Evolutionary conservation across 2,797 vertebrate species (phyloP).

Genomic region (Darevskia nairensis): DNA sequence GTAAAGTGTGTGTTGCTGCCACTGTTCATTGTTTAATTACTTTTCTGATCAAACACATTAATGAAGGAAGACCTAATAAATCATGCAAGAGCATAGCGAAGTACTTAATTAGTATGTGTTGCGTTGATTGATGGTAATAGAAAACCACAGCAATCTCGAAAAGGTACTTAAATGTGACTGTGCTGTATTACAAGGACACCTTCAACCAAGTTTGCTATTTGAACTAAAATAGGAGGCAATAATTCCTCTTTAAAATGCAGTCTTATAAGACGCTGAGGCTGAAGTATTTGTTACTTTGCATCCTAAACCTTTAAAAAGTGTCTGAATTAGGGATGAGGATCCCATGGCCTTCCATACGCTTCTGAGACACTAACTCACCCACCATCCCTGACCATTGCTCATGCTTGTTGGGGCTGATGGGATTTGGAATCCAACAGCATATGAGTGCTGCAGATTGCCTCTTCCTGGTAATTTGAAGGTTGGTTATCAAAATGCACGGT

Average conservation of each 20-base stretch:
- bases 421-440: background rate
- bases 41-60: constrained; percentile 81
- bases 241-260: constrained; percentile 3
- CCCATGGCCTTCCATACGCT: too few relatives aligned
- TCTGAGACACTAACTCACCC: too few relatives aligned
- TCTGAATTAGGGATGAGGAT: too few relatives aligned
- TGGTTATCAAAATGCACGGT: background rate
- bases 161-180: constrained; percentile 52
- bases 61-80: constrained; percentile 76
- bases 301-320: background rate
- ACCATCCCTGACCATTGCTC: too few relatives aligned
- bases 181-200: constrained; percentile 58
- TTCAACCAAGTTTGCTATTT: constrained; percentile 42
- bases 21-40: constrained; percentile 79
- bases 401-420: too few relatives aligned
- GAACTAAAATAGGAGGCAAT: constrained; percentile 19
- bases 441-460: too few relatives aligned
- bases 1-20: constrained; percentile 66
- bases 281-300: background rate
- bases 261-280: background rate
- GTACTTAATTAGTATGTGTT: constrained; percentile 77
- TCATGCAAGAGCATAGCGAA: constrained; percentile 71
- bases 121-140: constrained; percentile 73
- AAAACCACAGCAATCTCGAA: constrained; percentile 57
- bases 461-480: background rate